Conservation (phyloP, 2,888 invertebrate species). For the Plutella xylostella region DNA sequence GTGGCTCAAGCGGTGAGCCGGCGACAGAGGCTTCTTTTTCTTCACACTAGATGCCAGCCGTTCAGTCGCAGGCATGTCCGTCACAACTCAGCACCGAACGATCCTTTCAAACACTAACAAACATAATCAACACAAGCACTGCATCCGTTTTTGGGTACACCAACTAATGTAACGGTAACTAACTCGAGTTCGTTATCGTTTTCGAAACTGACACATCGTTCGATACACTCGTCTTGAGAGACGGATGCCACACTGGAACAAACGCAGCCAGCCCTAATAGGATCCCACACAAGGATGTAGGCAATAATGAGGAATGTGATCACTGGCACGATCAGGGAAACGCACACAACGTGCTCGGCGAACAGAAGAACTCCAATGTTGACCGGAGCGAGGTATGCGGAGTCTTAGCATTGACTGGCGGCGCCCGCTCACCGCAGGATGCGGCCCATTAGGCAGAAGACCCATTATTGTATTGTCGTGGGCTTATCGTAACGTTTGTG, state of each 20-base stretch:
- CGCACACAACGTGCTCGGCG: constrained; percentile 9
- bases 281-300: constrained; percentile 45
- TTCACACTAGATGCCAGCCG: constrained; percentile 57
- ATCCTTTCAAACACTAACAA: constrained; percentile 26
- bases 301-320: constrained; percentile 25
- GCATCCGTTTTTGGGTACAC: constrained; percentile 39
- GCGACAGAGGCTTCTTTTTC: constrained; percentile 56
- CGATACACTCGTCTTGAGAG: constrained; percentile 23
- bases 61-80: constrained; percentile 62
- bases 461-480: constrained; percentile 67
- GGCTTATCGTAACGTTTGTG: constrained; percentile 53
- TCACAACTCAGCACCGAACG: constrained; percentile 29
- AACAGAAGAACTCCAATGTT: not conserved
- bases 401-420: constrained; percentile 60
- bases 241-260: not conserved
- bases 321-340: constrained; percentile 21
- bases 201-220: constrained; percentile 38
- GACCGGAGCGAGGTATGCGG: constrained; percentile 33
- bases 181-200: constrained; percentile 25
- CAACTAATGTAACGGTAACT: not conserved
- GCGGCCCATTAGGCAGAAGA: constrained; percentile 58
- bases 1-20: constrained; percentile 37
- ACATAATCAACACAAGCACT: constrained; percentile 29
- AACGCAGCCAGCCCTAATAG: constrained; percentile 1
- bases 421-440: constrained; percentile 56